Base-by-base conservation (phyloP, 2,113 vertebrate species). In the Hyla sarda region DNA sequence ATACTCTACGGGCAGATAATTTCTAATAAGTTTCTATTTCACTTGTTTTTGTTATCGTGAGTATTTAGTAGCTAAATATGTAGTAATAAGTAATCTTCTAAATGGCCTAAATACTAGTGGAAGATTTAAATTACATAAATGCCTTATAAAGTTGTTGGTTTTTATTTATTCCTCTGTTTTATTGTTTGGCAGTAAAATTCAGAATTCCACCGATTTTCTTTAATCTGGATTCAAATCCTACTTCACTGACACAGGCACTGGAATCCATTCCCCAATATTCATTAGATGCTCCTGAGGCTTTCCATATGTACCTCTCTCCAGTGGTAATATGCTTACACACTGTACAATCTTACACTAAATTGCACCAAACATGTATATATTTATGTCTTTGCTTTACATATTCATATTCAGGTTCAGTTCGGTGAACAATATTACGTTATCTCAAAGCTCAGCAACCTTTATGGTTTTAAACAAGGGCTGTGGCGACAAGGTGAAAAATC, bases 201-300 rank as follows among this genome's bases (percentile, higher is more conserved):
- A 88, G 74, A 69, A 85, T 88, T 56, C 83, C 87, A n/a, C 11
- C 83, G 37, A 54, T 58, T 62, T 88, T 88, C 56, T 88, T 88
- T 81, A 60, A 21, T 32, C 14, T 16, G 58, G 87, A 75, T n/a
- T 1, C 25, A 23, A 84, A 71, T 37, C 65, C 19, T 23, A 16
- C 14, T 25, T 65, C 37, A 14, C 67, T 88, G 67, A 34, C 50
- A 34, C 83, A 88, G 72, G 83, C 56, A 10, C 17, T 88, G 25
- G 87, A 88, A 34, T 76, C 69, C 50, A 81, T 85, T 47, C 83
- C 87, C n/a, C 76, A 47, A 5, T 73, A 76, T 82, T 81, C 45
- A 41, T n/a, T 88, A 48, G 87, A 88, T 54, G 23, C 72, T 17
- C 87, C 87, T 21, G 87, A 88, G 71, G 83, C 54, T 17, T 80